These are phyloP conservation scores for Dipodomys spectabilis DNA, from an alignment of 2,113 vertebrate species.

Conservation along the genomic window DNA sequence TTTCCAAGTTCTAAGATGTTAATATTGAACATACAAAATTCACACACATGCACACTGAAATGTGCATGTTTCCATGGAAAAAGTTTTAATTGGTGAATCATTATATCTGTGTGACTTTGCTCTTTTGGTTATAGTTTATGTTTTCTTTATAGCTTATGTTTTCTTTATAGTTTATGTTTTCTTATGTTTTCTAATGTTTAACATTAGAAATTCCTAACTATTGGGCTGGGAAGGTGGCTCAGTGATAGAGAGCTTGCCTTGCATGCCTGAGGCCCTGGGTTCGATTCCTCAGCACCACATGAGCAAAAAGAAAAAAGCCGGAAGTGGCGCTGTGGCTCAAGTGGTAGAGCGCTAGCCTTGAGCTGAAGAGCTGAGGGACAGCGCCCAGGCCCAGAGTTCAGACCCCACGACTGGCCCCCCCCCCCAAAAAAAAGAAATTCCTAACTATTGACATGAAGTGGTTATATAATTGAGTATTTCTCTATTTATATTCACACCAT, in stretches of 20 bases:
- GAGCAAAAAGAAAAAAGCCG: no score
- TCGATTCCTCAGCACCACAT: no score
- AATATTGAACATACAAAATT: not conserved
- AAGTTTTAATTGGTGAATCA: not conserved
- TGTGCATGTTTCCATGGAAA: not conserved
- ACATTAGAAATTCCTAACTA: not conserved
- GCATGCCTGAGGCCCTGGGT: no score
- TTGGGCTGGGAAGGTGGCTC: no score
- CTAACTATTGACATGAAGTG: not conserved
- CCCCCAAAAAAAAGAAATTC: no score
- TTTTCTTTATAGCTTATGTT: not conserved
- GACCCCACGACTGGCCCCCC: no score
- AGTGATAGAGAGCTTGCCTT: no score
- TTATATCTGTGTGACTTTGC: not conserved
- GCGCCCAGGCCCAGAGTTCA: no score
- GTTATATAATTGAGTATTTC: not conserved
- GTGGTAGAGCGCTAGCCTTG: no score
- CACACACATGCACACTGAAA: not conserved
- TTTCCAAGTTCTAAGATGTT: slow-evolving; percentile 7
- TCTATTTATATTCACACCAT: not conserved
- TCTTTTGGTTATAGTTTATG: not conserved
- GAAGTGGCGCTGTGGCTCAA: no score
- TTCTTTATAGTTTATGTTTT: not conserved
- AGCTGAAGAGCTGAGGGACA: no score
- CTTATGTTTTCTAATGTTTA: no score